Base-by-base conservation (phyloP, 2,797 vertebrate genomes). In the Urophycis tenuis region DNA sequence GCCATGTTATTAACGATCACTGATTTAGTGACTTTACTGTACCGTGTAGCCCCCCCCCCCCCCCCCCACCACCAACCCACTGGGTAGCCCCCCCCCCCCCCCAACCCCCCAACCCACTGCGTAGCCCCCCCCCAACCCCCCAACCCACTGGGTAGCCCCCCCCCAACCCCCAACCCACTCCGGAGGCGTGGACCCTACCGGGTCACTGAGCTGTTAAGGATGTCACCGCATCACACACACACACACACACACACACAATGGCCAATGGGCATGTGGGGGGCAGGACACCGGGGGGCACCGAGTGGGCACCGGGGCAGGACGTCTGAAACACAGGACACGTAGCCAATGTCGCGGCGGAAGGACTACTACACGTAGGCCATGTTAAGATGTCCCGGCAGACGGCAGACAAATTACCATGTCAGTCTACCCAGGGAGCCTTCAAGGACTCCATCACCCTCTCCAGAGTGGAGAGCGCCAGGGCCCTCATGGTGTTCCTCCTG, bases 21-120 rank as follows among this genome's bases (percentile, higher is more conserved):
- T 80, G 86, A 85, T 77, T 85, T 80, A 83, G 83, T 22, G 80
- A 78, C 73, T 86, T 79, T 80, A 82, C 81, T 78, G 83, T 53
- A n/a, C 17, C 17, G 45, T 22, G 74, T 77, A 71, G 74, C 74
- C 72, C 71, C 84, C 86, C 85, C 82, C 9, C 36, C 15, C 39
- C 39, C 74, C 72, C 71, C 84, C 86, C 85, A 82, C 9, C 36
- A n/a, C n/a, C n/a, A n/a, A n/a, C 15, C 39, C 39, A n/a, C 17
- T 17, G 45, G 17, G 74, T 77, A 71, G 74, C 74, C 72, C 71
- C 84, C 86, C 85, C 82, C 9, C 36, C 15, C 39, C 39, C n/a
- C n/a, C n/a, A n/a, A n/a, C n/a, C n/a, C n/a, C n/a, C n/a, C n/a
- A n/a, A n/a, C n/a, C n/a, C n/a, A n/a, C 17, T 17, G 45, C 17